Evolutionary conservation across 2,888 invertebrate genomes (phyloP).

Genomic region (Neoitamus cyanurus): DNA sequence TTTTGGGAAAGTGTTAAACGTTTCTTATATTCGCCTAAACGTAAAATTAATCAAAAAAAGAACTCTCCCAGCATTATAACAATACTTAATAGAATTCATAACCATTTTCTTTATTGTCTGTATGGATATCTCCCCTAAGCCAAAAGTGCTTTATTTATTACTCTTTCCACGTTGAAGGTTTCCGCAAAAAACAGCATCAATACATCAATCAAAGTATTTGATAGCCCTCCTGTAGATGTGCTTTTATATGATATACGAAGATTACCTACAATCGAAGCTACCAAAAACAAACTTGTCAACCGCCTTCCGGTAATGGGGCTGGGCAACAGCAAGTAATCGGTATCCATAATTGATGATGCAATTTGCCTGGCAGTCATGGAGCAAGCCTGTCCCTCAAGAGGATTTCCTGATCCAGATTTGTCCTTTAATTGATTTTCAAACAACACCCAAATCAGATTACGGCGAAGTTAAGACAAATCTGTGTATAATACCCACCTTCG

Average conservation of each 20-base stretch:
- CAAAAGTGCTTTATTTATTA: too few relatives aligned
- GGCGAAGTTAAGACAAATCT: conserved; percentile 39
- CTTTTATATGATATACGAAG: background rate
- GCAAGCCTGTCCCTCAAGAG: background rate
- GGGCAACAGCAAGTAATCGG: conserved; percentile 30
- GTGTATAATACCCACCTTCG: background rate
- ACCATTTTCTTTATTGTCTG: too few relatives aligned
- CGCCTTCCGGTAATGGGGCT: background rate
- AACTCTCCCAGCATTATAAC: too few relatives aligned
- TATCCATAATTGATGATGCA: conserved; percentile 46
- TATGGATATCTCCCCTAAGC: too few relatives aligned
- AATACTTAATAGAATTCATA: too few relatives aligned
- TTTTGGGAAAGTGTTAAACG: too few relatives aligned
- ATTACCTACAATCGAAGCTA: background rate
- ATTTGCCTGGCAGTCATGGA: conserved; percentile 26
- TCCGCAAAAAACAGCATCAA: background rate
- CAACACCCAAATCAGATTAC: conserved; percentile 45
- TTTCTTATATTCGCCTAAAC: too few relatives aligned
- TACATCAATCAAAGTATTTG: background rate
- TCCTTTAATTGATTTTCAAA: conserved; percentile 45
- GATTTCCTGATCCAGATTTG: conserved; percentile 44
- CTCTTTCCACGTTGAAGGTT: too few relatives aligned
- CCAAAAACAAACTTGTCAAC: conserved; percentile 14
- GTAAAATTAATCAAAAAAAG: too few relatives aligned
- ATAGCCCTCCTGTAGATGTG: background rate